phyloP scores from a whole-genome alignment of 2,888 invertebrate genomes.

The Meganola albula region DNA sequence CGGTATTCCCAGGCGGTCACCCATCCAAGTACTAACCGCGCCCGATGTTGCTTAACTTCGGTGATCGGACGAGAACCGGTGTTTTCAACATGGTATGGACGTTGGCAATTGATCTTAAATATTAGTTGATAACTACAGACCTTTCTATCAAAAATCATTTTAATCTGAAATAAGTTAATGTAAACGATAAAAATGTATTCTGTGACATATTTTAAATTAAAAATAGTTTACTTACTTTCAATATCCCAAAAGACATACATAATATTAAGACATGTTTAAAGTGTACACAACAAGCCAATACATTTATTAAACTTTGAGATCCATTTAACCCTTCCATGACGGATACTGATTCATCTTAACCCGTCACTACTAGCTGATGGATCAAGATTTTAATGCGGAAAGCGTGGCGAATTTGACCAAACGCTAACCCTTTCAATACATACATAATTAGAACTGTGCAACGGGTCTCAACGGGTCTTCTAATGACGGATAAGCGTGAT shows the following conservation, averaged over 20 bases:
- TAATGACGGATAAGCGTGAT: constrained; percentile 47
- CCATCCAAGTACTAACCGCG: constrained; percentile 68
- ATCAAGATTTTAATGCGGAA: constrained; percentile 75
- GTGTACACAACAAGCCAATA: too few relatives aligned
- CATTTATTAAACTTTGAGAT: constrained; percentile 39
- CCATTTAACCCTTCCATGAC: constrained; percentile 46
- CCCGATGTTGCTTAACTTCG: constrained; percentile 67
- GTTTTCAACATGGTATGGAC: constrained; percentile 60
- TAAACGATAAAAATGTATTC: too few relatives aligned
- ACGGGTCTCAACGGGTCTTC: constrained; percentile 46
- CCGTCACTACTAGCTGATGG: constrained; percentile 72
- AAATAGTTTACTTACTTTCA: too few relatives aligned
- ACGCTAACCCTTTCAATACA: constrained; percentile 67
- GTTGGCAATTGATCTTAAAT: too few relatives aligned
- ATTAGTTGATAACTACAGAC: too few relatives aligned
- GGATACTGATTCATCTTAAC: constrained; percentile 67
- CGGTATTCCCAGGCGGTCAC: constrained; percentile 19
- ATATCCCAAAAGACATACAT: too few relatives aligned
- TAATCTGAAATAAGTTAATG: too few relatives aligned
- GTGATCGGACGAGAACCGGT: constrained; percentile 68
- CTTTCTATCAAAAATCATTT: too few relatives aligned
- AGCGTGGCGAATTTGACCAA: constrained; percentile 73
- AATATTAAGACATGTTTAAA: too few relatives aligned
- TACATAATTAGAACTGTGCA: constrained; percentile 47
- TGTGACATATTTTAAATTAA: too few relatives aligned